Evolutionary conservation across 2,113 vertebrate genomes (phyloP).

Genomic region (Cochlearius cochlearius): DNA sequence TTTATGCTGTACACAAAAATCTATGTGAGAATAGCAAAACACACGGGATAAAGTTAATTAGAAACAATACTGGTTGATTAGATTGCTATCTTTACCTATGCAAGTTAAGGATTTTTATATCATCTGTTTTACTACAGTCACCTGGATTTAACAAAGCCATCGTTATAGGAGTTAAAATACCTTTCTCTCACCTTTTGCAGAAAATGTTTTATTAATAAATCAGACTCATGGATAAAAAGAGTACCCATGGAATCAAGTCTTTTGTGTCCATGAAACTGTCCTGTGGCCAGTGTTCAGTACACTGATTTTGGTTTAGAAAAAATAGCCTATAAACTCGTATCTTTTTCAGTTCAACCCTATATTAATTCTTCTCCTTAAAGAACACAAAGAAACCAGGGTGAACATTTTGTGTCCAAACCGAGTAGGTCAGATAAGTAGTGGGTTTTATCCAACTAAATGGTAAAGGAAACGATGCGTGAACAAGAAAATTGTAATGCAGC

Average conservation of each 20-base stretch:
- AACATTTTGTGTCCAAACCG: neutral
- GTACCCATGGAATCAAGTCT: neutral
- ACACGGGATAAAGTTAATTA: neutral
- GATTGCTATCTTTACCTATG: neutral
- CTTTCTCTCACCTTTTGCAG: neutral
- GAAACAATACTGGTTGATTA: neutral
- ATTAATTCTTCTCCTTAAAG: neutral
- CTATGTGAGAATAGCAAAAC: neutral
- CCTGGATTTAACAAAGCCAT: neutral
- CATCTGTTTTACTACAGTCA: neutral
- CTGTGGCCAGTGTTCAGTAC: neutral
- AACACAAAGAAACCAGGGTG: neutral
- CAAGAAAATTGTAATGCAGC: constrained; percentile 52
- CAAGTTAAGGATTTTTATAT: neutral
- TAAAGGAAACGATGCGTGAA: constrained; percentile 62
- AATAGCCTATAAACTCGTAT: neutral
- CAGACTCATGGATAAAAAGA: neutral
- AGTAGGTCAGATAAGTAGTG: neutral
- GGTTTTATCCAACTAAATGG: constrained; percentile 56
- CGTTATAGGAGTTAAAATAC: neutral
- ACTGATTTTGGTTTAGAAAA: neutral
- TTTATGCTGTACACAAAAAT: neutral
- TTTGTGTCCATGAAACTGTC: neutral
- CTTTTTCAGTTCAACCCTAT: neutral
- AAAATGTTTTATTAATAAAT: neutral